Evolutionary conservation across 2,888 invertebrate species (phyloP).

Genomic region (Brenthis ino): DNA sequence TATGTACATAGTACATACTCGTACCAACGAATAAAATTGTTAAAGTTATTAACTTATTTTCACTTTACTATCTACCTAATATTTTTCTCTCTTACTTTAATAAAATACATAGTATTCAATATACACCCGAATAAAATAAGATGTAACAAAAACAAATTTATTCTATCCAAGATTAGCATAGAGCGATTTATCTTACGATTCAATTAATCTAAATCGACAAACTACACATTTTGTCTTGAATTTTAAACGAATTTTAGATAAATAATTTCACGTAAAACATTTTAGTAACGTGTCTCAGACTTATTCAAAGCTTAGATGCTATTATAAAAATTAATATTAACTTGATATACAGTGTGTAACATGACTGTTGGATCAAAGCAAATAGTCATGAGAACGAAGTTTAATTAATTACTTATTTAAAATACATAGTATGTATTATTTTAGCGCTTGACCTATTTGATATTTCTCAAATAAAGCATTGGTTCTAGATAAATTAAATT

Average conservation of each 20-base stretch:
- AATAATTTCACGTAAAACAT: neutral
- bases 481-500: too few relatives aligned
- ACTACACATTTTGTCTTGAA: constrained; percentile 31
- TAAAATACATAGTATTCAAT: neutral
- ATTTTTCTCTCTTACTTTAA: neutral
- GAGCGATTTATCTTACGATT: constrained; percentile 31
- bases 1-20: neutral
- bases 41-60: neutral
- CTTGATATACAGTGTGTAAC: too few relatives aligned
- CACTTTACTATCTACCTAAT: neutral
- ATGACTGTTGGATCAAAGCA: too few relatives aligned
- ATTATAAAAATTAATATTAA: too few relatives aligned
- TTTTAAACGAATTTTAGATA: constrained; percentile 22
- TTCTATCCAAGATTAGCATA: constrained; percentile 25
- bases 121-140: constrained; percentile 5
- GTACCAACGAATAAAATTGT: neutral
- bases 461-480: too few relatives aligned
- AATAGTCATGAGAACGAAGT: too few relatives aligned
- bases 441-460: too few relatives aligned
- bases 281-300: neutral
- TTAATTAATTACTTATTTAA: too few relatives aligned
- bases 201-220: constrained; percentile 35
- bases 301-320: neutral
- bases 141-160: constrained; percentile 17
- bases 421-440: too few relatives aligned